phyloP scores from a whole-genome alignment of 2,113 vertebrate genomes.

The Ptyas mucosa region DNA sequence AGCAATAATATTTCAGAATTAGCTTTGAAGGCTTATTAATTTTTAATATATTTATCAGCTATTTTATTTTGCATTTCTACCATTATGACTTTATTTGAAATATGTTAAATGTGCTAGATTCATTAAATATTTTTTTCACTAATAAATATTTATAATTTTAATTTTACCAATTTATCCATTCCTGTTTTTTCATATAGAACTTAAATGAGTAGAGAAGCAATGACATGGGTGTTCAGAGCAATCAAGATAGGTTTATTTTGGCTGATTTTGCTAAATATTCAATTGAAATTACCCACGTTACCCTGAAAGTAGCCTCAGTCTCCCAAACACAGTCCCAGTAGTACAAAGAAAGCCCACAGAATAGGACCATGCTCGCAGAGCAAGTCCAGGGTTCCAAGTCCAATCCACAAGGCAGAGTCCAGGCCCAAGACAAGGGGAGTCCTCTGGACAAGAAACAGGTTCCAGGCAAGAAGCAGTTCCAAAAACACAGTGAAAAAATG shows the following conservation, averaged over 20 bases:
- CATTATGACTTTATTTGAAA: not conserved
- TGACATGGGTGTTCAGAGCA: not conserved
- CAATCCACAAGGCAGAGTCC: no score
- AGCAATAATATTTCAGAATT: slow-evolving; percentile 24
- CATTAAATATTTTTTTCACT: not conserved
- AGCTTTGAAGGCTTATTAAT: slow-evolving; percentile 23
- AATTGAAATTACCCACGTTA: not conserved
- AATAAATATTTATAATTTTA: not conserved
- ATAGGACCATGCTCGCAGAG: no score
- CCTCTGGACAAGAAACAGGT: no score
- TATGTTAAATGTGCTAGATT: not conserved
- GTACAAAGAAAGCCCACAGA: no score
- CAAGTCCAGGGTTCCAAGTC: no score
- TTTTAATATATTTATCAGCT: slow-evolving; percentile 24
- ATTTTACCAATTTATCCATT: not conserved
- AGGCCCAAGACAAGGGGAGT: no score
- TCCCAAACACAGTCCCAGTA: no score
- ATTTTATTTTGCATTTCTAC: slow-evolving; percentile 24
- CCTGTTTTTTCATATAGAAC: not conserved
- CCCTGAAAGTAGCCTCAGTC: no score
- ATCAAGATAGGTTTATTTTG: not conserved
- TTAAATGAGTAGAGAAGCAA: not conserved
- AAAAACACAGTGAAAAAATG: no score
- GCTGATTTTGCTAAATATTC: not conserved
- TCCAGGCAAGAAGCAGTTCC: no score